A percentile compares a stretch with the other conserved stretches of the same genome.
Conservation (phyloP, 2,888 invertebrate genomes). For the Drosophila testacea region DNA sequence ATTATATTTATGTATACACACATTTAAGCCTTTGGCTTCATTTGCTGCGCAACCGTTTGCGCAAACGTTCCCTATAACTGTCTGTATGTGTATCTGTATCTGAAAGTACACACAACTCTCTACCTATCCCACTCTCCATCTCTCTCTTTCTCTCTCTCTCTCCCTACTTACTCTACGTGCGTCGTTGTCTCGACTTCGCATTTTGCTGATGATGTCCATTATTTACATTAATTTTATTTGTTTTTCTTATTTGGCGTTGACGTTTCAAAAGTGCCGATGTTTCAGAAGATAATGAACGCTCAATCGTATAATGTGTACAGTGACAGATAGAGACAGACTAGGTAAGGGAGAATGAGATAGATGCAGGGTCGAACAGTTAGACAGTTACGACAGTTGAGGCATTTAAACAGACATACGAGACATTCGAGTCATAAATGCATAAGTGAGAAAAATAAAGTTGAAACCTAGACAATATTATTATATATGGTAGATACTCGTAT, state of each 20-base stretch:
- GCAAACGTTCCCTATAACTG: slow-evolving; percentile 59
- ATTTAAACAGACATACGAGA: slow-evolving; percentile 33
- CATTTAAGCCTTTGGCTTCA: slow-evolving; percentile 77
- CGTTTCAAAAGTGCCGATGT: slow-evolving; percentile 81
- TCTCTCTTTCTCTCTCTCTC: neutral
- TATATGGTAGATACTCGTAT: neutral
- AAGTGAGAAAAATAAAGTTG: slow-evolving; percentile 52
- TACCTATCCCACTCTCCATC: too few species aligned
- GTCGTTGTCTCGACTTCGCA: slow-evolving; percentile 65
- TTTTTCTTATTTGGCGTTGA: slow-evolving; percentile 78
- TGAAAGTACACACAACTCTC: slow-evolving; percentile 54
- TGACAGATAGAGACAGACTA: slow-evolving; percentile 21
- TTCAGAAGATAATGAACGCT: slow-evolving; percentile 78
- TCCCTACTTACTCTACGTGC: slow-evolving; percentile 20
- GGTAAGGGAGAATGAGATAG: slow-evolving; percentile 20
- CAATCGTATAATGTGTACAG: slow-evolving; percentile 61
- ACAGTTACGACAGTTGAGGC: slow-evolving; percentile 44
- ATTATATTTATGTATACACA: slow-evolving; percentile 59
- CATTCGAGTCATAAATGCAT: slow-evolving; percentile 64
- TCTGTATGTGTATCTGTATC: slow-evolving; percentile 49
- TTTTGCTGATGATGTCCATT: slow-evolving; percentile 80
- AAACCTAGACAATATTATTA: slow-evolving; percentile 54
- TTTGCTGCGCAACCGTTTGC: slow-evolving; percentile 77
- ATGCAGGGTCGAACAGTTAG: slow-evolving; percentile 37
- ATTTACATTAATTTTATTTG: slow-evolving; percentile 78